Evolutionary conservation across 2,888 invertebrate genomes (phyloP).

Genomic region (Dicycla oo): DNA sequence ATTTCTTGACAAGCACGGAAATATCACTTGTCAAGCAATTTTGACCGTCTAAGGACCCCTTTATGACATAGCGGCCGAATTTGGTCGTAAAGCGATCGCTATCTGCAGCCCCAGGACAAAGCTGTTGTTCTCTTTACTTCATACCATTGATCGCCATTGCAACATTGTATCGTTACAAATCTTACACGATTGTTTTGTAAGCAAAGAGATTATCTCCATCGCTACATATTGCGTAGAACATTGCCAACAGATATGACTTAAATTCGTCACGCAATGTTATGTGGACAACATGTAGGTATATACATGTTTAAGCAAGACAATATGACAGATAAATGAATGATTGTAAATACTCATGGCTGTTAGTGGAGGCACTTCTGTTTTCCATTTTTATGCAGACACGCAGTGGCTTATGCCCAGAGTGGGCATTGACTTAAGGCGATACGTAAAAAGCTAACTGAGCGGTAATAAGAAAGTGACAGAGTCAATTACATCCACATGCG

Average conservation of each 20-base stretch:
- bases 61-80: too few species aligned
- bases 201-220: conserved; percentile 21
- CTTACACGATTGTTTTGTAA: conserved; percentile 24
- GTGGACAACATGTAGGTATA: not conserved
- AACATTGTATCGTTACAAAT: conserved; percentile 24
- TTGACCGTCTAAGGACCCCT: too few species aligned
- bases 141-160: conserved; percentile 39
- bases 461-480: too few species aligned
- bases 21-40: too few species aligned
- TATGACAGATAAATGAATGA: not conserved
- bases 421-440: too few species aligned
- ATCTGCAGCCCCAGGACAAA: conserved; percentile 1
- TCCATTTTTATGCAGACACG: not conserved
- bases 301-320: not conserved
- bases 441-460: too few species aligned
- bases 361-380: not conserved
- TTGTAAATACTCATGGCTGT: conserved; percentile 3
- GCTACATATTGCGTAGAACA: conserved; percentile 26
- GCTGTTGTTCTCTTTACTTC: not conserved
- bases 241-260: conserved; percentile 19
- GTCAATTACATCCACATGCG: too few species aligned
- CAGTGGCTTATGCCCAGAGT: not conserved
- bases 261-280: conserved; percentile 39
- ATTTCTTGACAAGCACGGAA: too few species aligned
- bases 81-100: too few species aligned